Percentiles rank a stretch among this genome's conserved stretches.
These are phyloP conservation scores for Arizona elegans DNA, from an alignment of 2,113 vertebrate species.

Conservation along the genomic window DNA sequence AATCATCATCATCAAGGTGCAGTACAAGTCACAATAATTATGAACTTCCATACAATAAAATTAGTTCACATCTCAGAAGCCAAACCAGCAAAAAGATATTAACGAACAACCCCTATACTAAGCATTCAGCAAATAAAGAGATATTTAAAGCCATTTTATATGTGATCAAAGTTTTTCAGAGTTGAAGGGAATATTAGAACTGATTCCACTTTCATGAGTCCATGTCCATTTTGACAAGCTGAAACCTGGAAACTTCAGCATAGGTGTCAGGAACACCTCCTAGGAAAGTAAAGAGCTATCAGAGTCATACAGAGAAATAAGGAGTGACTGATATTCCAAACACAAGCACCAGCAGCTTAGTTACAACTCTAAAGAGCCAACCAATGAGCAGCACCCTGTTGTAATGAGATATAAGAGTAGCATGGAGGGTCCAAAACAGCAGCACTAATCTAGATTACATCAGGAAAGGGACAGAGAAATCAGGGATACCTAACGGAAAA, in stretches of 20 bases:
- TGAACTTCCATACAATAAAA: background rate
- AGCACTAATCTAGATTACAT: background rate
- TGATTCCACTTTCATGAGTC: background rate
- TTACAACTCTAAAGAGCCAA: background rate
- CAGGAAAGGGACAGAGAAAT: background rate
- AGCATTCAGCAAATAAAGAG: background rate
- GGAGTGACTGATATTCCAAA: background rate
- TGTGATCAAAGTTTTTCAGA: background rate
- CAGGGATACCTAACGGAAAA: background rate
- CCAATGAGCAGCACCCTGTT: background rate
- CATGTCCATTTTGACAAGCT: background rate
- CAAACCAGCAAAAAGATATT: background rate
- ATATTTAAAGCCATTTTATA: background rate
- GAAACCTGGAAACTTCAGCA: background rate
- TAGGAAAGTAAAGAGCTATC: background rate
- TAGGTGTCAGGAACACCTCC: background rate
- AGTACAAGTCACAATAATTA: background rate
- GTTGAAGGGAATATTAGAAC: background rate
- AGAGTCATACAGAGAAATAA: background rate
- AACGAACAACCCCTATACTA: background rate
- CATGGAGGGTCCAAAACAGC: background rate
- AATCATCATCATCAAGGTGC: background rate
- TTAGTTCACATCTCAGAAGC: background rate
- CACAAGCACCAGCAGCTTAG: background rate
- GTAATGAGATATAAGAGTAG: background rate